phyloP scores from a whole-genome alignment of 2,888 invertebrate genomes.

The Slavum lentiscoides region DNA sequence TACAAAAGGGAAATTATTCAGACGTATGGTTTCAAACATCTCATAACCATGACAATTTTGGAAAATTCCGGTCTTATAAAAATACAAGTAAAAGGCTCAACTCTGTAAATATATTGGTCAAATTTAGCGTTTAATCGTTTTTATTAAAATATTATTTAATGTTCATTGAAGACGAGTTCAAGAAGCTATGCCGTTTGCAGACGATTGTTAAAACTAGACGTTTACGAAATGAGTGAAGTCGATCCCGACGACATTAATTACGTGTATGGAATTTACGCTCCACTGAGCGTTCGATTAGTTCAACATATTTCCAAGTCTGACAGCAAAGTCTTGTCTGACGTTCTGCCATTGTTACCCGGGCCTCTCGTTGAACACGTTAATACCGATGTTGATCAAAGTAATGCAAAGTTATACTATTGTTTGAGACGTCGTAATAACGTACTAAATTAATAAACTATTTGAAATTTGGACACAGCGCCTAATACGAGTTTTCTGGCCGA shows the following conservation, averaged over 20 bases:
- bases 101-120: conserved; percentile 53
- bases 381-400: conserved; percentile 39
- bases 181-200: conserved; percentile 64
- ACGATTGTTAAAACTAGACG: conserved; percentile 80
- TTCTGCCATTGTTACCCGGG: conserved; percentile 80
- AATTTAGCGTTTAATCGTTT: no score
- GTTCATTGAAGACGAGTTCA: conserved; percentile 46
- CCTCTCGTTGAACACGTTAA: conserved; percentile 63
- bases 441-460: no score
- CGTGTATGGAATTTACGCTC: conserved; percentile 91
- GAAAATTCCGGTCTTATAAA: conserved; percentile 84
- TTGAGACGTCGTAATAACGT: no score
- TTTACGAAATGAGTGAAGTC: conserved; percentile 84
- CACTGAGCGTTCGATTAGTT: conserved; percentile 83
- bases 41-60: conserved; percentile 80
- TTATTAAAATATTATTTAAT: not conserved
- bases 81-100: conserved; percentile 67
- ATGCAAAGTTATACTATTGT: not conserved
- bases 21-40: conserved; percentile 84
- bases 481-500: conserved; percentile 67
- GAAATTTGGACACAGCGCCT: conserved; percentile 59
- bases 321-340: conserved; percentile 79
- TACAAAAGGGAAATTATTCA: conserved; percentile 76
- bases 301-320: conserved; percentile 77
- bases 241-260: conserved; percentile 83